Percentiles rank a stretch among this genome's conserved stretches.
phyloP scores from a whole-genome alignment of 2,888 invertebrate genomes.

The Eretmocerus hayati region DNA sequence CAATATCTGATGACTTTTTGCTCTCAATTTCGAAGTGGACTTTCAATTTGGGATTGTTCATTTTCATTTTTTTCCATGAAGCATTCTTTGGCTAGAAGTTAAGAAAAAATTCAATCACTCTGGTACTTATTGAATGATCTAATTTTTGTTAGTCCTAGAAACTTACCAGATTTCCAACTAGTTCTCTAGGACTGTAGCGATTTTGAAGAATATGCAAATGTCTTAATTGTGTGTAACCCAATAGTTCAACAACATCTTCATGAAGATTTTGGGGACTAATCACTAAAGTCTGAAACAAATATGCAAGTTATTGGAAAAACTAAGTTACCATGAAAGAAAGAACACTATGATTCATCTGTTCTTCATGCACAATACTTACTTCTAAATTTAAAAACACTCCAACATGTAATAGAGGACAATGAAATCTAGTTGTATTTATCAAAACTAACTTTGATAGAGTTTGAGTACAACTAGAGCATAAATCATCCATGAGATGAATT shows the following conservation, averaged over 20 bases:
- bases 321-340: too few species aligned
- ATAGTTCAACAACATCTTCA: conserved; percentile 61
- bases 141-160: conserved; percentile 36
- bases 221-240: conserved; percentile 58
- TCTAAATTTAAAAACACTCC: conserved; percentile 69
- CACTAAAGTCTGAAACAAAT: conserved; percentile 50
- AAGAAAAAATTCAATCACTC: neutral
- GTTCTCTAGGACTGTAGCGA: conserved; percentile 56
- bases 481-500: conserved; percentile 63
- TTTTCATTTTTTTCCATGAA: conserved; percentile 51
- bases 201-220: conserved; percentile 72
- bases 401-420: conserved; percentile 65
- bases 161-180: conserved; percentile 50
- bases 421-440: conserved; percentile 66
- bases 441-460: conserved; percentile 58
- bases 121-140: too few species aligned
- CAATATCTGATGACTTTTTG: conserved; percentile 52
- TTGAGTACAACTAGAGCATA: conserved; percentile 59
- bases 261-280: conserved; percentile 70
- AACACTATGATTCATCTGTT: too few species aligned
- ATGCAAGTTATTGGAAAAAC: neutral
- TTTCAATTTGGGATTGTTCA: conserved; percentile 55
- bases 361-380: conserved; percentile 42
- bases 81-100: conserved; percentile 35
- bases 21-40: conserved; percentile 66